Conservation (phyloP, 2,888 invertebrate genomes). For the Troides aeacus region DNA sequence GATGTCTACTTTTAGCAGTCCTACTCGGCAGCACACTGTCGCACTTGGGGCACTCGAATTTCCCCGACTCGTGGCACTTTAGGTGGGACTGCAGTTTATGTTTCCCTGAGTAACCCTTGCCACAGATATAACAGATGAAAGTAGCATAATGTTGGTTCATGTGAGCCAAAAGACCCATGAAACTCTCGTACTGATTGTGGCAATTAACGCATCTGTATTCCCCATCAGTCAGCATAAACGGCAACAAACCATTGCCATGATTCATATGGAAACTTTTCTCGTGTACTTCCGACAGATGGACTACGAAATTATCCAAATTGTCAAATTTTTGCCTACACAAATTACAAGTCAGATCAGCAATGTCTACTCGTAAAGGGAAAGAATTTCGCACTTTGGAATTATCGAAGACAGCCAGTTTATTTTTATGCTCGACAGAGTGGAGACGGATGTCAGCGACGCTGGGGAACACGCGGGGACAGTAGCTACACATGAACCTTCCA, state of each 20-base stretch:
- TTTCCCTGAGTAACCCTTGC: slow-evolving; percentile 67
- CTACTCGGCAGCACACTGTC: slow-evolving; percentile 55
- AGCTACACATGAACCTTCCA: slow-evolving; percentile 61
- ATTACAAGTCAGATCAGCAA: slow-evolving; percentile 51
- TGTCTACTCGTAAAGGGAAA: slow-evolving; percentile 59
- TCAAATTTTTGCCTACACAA: slow-evolving; percentile 42
- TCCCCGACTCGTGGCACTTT: slow-evolving; percentile 55
- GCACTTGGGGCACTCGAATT: slow-evolving; percentile 66
- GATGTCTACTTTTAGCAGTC: slow-evolving; percentile 47
- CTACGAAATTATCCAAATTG: slow-evolving; percentile 46
- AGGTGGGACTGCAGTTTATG: slow-evolving; percentile 65
- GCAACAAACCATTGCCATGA: slow-evolving; percentile 54
- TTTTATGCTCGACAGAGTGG: slow-evolving; percentile 46
- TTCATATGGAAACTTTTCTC: slow-evolving; percentile 40
- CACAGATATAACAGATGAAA: slow-evolving; percentile 67
- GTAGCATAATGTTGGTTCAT: slow-evolving; percentile 71
- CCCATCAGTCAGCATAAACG: slow-evolving; percentile 51
- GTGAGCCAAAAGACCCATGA: slow-evolving; percentile 54
- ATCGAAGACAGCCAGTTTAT: slow-evolving; percentile 50
- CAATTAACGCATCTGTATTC: slow-evolving; percentile 56
- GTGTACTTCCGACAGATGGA: slow-evolving; percentile 49
- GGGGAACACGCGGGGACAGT: slow-evolving; percentile 47
- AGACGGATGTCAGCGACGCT: slow-evolving; percentile 47
- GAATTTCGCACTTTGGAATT: slow-evolving; percentile 46
- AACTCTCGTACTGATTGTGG: slow-evolving; percentile 43